Evolutionary conservation across 2,797 vertebrate species (phyloP).

Genomic region (Anisognathus igniventris): DNA sequence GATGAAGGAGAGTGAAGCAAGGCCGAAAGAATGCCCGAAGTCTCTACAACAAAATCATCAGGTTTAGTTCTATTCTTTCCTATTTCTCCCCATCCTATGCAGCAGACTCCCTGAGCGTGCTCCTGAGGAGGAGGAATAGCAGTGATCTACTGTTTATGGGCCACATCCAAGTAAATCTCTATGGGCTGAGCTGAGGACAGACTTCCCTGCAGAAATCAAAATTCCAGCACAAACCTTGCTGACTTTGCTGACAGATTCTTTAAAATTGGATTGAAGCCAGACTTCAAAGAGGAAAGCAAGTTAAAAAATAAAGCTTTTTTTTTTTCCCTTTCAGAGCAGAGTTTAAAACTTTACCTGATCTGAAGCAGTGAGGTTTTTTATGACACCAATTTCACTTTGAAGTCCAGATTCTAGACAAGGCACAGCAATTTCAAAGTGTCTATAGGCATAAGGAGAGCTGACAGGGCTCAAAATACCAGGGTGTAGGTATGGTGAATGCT

Average conservation of each 20-base stretch:
- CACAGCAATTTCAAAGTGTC: constrained; percentile 46
- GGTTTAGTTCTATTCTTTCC: neutral
- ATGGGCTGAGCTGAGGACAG: constrained; percentile 8
- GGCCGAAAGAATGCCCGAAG: neutral
- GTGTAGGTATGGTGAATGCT: neutral
- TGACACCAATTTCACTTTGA: constrained; percentile 64
- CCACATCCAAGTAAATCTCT: neutral
- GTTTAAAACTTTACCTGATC: constrained; percentile 66
- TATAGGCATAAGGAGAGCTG: neutral
- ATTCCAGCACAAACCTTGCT: constrained; percentile 32
- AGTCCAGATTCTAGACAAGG: constrained; percentile 42
- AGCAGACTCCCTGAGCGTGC: neutral
- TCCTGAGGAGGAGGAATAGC: neutral
- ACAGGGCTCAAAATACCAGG: neutral
- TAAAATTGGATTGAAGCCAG: constrained; percentile 57
- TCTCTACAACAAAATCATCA: neutral
- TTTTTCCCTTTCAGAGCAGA: neutral
- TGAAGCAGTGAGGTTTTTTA: constrained; percentile 17
- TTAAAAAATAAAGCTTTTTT: constrained; percentile 41
- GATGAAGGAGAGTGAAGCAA: neutral
- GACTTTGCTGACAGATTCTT: constrained; percentile 54
- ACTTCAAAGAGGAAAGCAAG: constrained; percentile 60
- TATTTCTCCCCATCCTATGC: neutral
- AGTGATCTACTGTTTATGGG: neutral
- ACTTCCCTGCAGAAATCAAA: constrained; percentile 42